Base-by-base conservation (phyloP, 2,113 vertebrate species). In the Prolemur simus region DNA sequence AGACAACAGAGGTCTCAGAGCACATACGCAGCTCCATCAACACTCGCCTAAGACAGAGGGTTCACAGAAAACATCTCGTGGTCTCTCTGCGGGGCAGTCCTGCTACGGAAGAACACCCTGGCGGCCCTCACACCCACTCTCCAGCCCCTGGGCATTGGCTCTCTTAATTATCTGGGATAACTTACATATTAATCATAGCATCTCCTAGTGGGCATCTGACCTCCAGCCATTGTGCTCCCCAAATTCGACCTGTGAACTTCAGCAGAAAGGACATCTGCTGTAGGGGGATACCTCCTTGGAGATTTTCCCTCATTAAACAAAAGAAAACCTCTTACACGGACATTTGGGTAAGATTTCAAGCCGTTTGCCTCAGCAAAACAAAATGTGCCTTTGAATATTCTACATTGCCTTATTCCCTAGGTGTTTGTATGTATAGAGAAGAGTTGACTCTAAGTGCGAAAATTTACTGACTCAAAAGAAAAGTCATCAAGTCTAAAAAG, bases 401-500 rank as follows among this genome's bases (percentile, higher is more conserved):
- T 88, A 68, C 1, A 8, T 29, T 66, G 82, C 69, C 63, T 83
- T 34, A 27, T 73, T 88, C 88, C 69, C 85, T 78, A 76, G 91
- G 49, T 8, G 39, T 84, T 9, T 42, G 34, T 32, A 45, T 2
- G 21, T 64, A 84, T 32, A 78, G 8, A 68, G 84, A 74, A 92
- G 69, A 23, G 63, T 8, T 58, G 97, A 74, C 4, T 42, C 25
- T 27, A 94, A 88, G 97, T 47, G 64, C 68, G 97, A 97, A 97
- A 85, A 96, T 97, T 95, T 99, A 99, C 99, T 99, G 99, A 99
- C 99, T 99, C 99, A 98, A 99, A 99, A 93, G 99, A 99, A 99
- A 99, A 99, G 98, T 99, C 99, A 99, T 99, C 99, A 73, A 99
- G 99, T 98, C 99, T 99, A 99, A 95, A 99, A 99, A 98, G 96